Evolutionary conservation across 2,113 vertebrate genomes (phyloP).

Genomic region (Vulpes vulpes): DNA sequence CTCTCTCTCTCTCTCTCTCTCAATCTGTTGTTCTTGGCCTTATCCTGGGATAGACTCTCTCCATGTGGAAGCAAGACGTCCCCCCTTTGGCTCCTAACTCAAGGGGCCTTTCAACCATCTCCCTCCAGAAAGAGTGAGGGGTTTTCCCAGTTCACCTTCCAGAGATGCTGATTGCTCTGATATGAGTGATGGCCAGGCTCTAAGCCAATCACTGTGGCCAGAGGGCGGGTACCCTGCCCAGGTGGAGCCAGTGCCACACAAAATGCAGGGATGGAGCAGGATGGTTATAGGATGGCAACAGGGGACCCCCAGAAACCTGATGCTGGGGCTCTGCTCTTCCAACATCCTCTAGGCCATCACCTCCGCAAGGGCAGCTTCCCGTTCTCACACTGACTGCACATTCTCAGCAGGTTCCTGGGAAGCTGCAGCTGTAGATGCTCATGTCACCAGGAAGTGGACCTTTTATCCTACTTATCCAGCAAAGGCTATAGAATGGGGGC

Average conservation of each 20-base stretch:
- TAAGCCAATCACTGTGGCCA: background rate
- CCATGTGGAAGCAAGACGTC: background rate
- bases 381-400: background rate
- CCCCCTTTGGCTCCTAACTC: background rate
- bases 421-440: background rate
- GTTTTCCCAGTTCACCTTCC: background rate
- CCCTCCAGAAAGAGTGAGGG: background rate
- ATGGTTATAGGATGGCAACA: background rate
- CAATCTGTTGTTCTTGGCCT: background rate
- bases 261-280: background rate
- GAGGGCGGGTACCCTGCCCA: background rate
- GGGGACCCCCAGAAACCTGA: background rate
- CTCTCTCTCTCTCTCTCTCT: background rate
- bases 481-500: background rate
- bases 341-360: background rate
- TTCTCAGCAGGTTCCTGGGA: background rate
- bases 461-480: background rate
- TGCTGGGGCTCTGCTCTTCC: background rate
- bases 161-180: background rate
- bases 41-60: background rate
- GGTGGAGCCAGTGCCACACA: background rate
- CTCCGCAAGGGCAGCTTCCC: background rate
- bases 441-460: background rate
- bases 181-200: background rate
- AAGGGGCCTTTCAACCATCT: background rate